phyloP scores from a whole-genome alignment of 2,113 vertebrate species.

The Piaya cayana region DNA sequence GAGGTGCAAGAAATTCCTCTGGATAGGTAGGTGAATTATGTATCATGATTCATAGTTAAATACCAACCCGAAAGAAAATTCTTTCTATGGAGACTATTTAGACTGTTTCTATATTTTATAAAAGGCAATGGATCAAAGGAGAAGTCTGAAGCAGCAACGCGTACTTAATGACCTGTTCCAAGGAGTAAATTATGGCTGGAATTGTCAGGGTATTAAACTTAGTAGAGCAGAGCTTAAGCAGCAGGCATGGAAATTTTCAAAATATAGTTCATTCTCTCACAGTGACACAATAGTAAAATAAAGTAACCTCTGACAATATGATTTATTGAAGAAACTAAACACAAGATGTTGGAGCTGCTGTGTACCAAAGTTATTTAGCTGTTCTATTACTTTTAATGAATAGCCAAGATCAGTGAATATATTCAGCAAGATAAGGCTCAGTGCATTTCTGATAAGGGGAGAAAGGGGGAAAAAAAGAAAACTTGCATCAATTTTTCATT shows the following conservation, averaged over 20 bases:
- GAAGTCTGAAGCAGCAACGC: conserved; percentile 13
- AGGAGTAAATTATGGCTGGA: conserved; percentile 66
- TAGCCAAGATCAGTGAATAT: conserved; percentile 64
- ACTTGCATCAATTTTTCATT: conserved; percentile 65
- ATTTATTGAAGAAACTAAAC: conserved; percentile 73
- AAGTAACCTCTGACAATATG: conserved; percentile 72
- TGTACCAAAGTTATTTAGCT: conserved; percentile 73
- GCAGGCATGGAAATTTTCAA: conserved; percentile 49
- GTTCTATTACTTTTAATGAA: conserved; percentile 78
- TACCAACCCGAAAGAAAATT: conserved; percentile 35
- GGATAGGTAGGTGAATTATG: conserved; percentile 36
- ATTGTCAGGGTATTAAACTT: conserved; percentile 62
- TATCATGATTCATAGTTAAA: conserved; percentile 55
- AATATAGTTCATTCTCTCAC: conserved; percentile 66
- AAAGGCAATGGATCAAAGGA: conserved; percentile 51
- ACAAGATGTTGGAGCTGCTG: conserved; percentile 58
- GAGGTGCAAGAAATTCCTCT: not conserved
- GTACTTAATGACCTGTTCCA: conserved; percentile 66
- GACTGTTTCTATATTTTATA: conserved; percentile 47
- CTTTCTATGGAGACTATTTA: conserved; percentile 41
- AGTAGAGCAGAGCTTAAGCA: conserved; percentile 52
- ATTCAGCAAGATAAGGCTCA: conserved; percentile 55
- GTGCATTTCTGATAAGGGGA: conserved; percentile 63
- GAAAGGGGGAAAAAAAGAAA: conserved; percentile 49
- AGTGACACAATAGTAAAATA: conserved; percentile 59